Percentiles rank a stretch among this genome's conserved stretches.
phyloP scores from a whole-genome alignment of 2,113 vertebrate species.

The Halcyon malimbica region DNA sequence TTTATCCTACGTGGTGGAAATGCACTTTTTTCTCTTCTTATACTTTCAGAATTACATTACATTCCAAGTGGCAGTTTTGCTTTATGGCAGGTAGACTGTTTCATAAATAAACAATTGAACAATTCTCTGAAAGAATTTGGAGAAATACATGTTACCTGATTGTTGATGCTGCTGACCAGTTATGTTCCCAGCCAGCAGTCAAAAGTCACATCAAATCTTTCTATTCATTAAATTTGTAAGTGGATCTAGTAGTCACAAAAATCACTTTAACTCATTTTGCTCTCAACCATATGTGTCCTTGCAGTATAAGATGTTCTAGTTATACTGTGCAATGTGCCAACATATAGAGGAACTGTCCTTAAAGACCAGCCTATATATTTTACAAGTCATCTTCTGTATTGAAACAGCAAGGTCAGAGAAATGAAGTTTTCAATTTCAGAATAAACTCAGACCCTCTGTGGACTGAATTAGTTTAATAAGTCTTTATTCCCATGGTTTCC shows the following conservation, averaged over 20 bases:
- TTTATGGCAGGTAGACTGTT: neutral
- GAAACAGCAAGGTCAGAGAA: neutral
- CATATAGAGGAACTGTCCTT: neutral
- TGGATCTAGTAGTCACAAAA: neutral
- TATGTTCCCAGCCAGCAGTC: neutral
- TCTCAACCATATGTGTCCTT: fast-evolving
- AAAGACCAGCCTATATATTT: fast-evolving
- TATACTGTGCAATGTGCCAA: fast-evolving
- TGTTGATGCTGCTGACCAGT: neutral
- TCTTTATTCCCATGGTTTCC: neutral
- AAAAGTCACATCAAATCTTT: neutral
- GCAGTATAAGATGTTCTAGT: fast-evolving
- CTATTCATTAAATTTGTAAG: neutral
- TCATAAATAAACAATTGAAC: neutral
- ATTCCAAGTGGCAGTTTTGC: neutral
- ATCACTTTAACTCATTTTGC: neutral
- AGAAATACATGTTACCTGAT: neutral
- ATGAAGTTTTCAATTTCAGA: neutral
- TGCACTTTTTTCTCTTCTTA: neutral
- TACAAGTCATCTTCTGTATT: neutral
- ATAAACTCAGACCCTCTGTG: neutral
- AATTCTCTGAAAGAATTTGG: neutral
- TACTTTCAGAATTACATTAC: neutral
- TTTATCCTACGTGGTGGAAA: neutral
- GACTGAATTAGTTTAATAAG: neutral